Conservation (phyloP, 2,113 vertebrate genomes). For the Cercopithecus mona region DNA sequence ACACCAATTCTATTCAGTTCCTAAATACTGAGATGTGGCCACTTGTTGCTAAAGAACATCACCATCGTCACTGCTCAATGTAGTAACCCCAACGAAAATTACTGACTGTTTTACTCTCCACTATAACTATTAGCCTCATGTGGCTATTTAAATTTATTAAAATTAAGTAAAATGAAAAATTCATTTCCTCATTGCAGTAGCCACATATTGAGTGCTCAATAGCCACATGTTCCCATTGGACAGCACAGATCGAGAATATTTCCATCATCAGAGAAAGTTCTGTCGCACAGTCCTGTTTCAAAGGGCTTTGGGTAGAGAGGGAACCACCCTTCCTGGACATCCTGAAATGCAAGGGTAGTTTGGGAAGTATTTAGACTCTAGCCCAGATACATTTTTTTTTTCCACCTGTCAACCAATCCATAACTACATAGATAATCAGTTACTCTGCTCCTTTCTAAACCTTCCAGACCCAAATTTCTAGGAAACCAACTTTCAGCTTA, state of each 20-base stretch:
- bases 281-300: not conserved
- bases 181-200: not conserved
- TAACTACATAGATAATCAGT: not conserved
- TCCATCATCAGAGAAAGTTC: not conserved
- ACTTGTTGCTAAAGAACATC: not conserved
- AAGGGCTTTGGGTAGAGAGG: not conserved
- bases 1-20: not conserved
- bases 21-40: not conserved
- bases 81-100: not conserved
- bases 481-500: not conserved
- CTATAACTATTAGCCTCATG: not conserved
- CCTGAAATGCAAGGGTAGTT: not conserved
- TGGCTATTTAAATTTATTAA: not conserved
- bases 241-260: not conserved
- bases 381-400: not conserved
- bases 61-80: not conserved
- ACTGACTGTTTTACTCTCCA: not conserved
- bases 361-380: not conserved
- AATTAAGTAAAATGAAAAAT: not conserved
- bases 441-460: constrained; percentile 16
- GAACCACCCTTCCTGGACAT: not conserved
- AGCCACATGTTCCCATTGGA: not conserved
- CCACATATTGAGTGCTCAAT: not conserved
- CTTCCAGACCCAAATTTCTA: not conserved
- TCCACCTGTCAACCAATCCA: not conserved